phyloP scores from a whole-genome alignment of 2,888 invertebrate species.

The Acanthosepion pharaonis region DNA sequence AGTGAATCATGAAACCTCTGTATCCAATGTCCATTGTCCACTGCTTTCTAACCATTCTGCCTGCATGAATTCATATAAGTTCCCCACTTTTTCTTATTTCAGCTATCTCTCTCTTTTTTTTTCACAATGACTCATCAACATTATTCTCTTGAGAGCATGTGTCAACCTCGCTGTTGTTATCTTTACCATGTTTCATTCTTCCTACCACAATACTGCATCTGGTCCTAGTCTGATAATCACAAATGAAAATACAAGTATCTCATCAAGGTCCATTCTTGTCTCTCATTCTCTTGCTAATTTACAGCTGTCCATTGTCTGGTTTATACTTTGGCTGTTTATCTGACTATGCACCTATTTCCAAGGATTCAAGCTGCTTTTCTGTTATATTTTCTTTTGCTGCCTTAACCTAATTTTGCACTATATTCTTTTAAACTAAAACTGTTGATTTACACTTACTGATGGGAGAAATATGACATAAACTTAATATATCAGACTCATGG shows the following conservation, averaged over 20 bases:
- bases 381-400: too few species aligned
- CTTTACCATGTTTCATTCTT: conserved; percentile 20
- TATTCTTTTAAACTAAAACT: too few species aligned
- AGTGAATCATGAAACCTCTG: neutral
- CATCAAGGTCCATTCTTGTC: neutral
- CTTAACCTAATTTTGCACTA: too few species aligned
- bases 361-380: too few species aligned
- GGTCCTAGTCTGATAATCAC: neutral
- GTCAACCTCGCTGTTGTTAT: neutral
- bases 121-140: too few species aligned
- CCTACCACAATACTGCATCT: neutral
- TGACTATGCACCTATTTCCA: neutral
- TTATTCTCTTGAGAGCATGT: too few species aligned
- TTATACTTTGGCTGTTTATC: neutral
- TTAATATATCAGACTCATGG: too few species aligned
- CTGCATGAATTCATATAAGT: neutral
- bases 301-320: neutral
- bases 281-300: neutral
- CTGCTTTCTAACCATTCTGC: neutral
- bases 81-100: neutral
- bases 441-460: too few species aligned
- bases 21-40: neutral
- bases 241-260: conserved; percentile 3
- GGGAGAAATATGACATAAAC: too few species aligned
- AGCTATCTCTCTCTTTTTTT: too few species aligned